Evolutionary conservation across 2,797 vertebrate genomes (phyloP), one percentile per base, ranked within the genome.

Genomic region (Catostomus latipinnis): DNA sequence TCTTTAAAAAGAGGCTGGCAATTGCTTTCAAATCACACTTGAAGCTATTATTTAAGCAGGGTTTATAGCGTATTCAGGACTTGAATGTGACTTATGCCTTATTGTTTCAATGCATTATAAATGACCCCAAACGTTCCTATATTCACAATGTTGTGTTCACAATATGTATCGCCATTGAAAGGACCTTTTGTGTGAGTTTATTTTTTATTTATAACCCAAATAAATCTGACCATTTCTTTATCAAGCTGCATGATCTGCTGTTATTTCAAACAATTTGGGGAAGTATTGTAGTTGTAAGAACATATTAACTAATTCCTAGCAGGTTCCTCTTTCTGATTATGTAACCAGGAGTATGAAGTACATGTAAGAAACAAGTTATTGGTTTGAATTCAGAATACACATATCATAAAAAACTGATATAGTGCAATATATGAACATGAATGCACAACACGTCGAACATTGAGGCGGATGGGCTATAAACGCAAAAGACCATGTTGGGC

Each of bases 161-260:
- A 16, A 48, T 67, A 50, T 69, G 16, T 68, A 7, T 68, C 1
- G 8, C 14, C 60, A n/a, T 58, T 69, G 14, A 69, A 61, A 18
- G 22, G 48, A 78, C 22, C 49, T 61, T 77, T 52, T 77, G 50
- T 76, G 53, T 67, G 54, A 63, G 13, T 11, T 63, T 75, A 52
- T 1, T 58, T 8, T 18, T 16, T 18, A 18, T 63, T n/a, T 60
- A 48, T 50, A 58, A 43, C 8, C 14, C 1, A 62, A 78, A 71
- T 71, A 78, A 78, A 78, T 18, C n/a, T 5, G 8, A 50, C 18
- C 0, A 6, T 70, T 71, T 61, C 1, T 8, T 46, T n/a, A 71
- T 45, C n/a, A 70, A 71, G 5, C 43, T 1, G 8, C 1, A 6
- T 10, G 0, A 12, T 9, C 12, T 46, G 63, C n/a, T 61, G 13